Evolutionary conservation across 92 coral and sea anemone genomes (phyloP), one percentile per base, ranked within the genome.

Genomic region (Parazoanthus atlanticus): DNA sequence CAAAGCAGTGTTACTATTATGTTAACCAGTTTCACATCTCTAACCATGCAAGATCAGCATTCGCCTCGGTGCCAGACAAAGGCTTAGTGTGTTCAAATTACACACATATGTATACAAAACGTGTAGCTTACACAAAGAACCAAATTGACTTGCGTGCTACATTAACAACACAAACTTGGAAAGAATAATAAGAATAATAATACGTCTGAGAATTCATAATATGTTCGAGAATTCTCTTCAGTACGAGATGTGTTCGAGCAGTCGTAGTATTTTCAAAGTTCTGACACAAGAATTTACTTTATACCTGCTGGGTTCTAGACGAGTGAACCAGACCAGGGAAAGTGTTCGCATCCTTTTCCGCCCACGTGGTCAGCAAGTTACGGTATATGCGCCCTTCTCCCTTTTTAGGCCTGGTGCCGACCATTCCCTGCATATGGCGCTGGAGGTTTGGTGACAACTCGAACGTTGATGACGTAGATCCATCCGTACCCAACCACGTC

Each of bases 401-500:
- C 73, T 90, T 89, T 67, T 91, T 91, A 38, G 99, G 99, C 90
- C 99, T 93, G 91, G 99, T 97, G 52, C 99, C 99, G 58, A 97
- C 98, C 99, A 97, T 97, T 76, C 99, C 99, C 85, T 97, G 99
- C 99, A 97, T 97, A 28, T 98, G 98, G 38, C 91, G 94, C 81
- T 90, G 93, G 29, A 97, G 91, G 91, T 97, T 97, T 40, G 99
- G 99, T 46, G 99, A 92, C 72, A 94, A 92, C 61, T 93, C 88
- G 70, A 95, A 97, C 3, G 95, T 93, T 33, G 99, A 97, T 81
- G 99, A 94, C 80, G 98, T 95, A 10, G 98, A 94, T 46, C 99
- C 99, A 85, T 97, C 99, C 13, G 97, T 95, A 32, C 99, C 99
- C 76, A 97, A 90, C 99, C 99, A 97, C 75, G 99, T 95, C 99